Evolutionary conservation across 2,888 invertebrate species (phyloP).

Genomic region (Latrodectus elegans): DNA sequence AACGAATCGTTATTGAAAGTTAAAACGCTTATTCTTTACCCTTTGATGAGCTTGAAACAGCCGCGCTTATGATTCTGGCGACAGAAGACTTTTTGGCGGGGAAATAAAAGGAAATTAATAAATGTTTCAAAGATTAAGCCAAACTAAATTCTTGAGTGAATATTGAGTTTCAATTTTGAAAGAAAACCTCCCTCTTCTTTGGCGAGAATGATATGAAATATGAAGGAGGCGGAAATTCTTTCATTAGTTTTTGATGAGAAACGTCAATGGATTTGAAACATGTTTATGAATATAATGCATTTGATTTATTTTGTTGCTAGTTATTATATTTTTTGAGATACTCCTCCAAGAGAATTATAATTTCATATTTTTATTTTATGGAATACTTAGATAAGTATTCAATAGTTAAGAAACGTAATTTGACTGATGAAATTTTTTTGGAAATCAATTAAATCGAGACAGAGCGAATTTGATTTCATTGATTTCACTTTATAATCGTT

Average conservation of each 20-base stretch:
- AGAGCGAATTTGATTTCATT: too few relatives aligned
- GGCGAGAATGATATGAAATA: conserved; percentile 24
- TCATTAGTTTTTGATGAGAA: conserved; percentile 28
- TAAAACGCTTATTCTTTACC: conserved; percentile 56
- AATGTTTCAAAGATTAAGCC: conserved; percentile 64
- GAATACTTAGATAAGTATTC: too few relatives aligned
- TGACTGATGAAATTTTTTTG: too few relatives aligned
- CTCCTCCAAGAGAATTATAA: too few relatives aligned
- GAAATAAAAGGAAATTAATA: conserved; percentile 65
- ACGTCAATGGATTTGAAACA: conserved; percentile 11
- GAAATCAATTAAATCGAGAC: too few relatives aligned
- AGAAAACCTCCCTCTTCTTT: neutral
- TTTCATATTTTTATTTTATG: too few relatives aligned
- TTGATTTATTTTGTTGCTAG: too few relatives aligned
- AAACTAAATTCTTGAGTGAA: conserved; percentile 31
- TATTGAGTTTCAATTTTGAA: conserved; percentile 51
- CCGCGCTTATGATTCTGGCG: conserved; percentile 13
- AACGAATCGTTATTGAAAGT: conserved; percentile 68
- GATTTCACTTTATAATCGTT: too few relatives aligned
- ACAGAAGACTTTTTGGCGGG: neutral
- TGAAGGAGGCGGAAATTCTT: neutral
- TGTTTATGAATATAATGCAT: too few relatives aligned
- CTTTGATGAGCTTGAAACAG: conserved; percentile 26
- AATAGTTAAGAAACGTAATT: too few relatives aligned
- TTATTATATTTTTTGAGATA: too few relatives aligned